Conservation (phyloP, 2,888 invertebrate genomes). For the Bombylius discolor region DNA sequence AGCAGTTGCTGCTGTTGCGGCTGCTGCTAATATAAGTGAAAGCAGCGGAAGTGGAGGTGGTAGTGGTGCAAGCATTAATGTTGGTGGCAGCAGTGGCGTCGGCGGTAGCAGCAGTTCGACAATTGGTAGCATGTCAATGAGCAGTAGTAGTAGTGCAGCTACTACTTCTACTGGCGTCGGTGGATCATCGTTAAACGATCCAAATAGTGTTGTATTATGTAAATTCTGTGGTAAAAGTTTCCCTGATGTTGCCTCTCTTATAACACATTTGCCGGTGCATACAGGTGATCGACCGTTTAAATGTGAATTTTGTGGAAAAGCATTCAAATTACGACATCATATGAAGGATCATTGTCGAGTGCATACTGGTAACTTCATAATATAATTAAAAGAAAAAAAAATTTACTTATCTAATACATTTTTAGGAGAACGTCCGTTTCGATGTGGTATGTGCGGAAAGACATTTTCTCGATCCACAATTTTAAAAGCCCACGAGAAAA, state of each 20-base stretch:
- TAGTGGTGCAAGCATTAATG: slow-evolving; percentile 33
- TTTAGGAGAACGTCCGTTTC: slow-evolving; percentile 72
- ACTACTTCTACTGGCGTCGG: slow-evolving; percentile 19
- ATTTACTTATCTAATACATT: slow-evolving; percentile 12
- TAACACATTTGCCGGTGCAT: slow-evolving; percentile 77
- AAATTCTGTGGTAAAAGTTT: slow-evolving; percentile 89
- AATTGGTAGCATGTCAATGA: slow-evolving; percentile 17
- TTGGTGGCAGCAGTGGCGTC: slow-evolving; percentile 42
- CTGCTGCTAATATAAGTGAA: slow-evolving; percentile 28
- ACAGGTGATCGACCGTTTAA: slow-evolving; percentile 85
- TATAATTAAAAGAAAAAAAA: neutral
- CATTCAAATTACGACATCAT: slow-evolving; percentile 82
- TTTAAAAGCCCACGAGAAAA: slow-evolving; percentile 84
- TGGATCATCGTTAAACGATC: slow-evolving; percentile 38
- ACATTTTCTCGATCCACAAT: slow-evolving; percentile 84
- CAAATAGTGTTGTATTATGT: slow-evolving; percentile 70
- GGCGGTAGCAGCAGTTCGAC: slow-evolving; percentile 21
- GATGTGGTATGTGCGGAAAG: slow-evolving; percentile 79
- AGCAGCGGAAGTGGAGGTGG: slow-evolving; percentile 14
- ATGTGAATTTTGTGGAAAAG: slow-evolving; percentile 89
- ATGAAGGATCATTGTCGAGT: slow-evolving; percentile 92
- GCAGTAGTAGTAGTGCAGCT: slow-evolving; percentile 23
- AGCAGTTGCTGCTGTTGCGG: slow-evolving; percentile 33
- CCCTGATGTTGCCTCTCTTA: slow-evolving; percentile 77
- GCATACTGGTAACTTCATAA: slow-evolving; percentile 56